Conservation (phyloP, 2,888 invertebrate species). For the Drosophila paramelanica region DNA sequence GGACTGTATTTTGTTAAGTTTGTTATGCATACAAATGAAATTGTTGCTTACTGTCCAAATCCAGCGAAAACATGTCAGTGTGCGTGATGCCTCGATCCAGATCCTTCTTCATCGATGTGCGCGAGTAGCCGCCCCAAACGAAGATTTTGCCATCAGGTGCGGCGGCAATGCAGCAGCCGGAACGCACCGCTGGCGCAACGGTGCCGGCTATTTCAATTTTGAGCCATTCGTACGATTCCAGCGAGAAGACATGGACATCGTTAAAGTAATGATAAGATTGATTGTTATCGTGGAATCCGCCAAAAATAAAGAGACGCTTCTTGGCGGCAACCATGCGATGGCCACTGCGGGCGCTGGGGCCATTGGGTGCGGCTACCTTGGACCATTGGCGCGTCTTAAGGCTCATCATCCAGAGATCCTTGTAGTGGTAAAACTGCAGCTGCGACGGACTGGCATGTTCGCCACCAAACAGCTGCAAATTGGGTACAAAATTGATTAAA, state of each 20-base stretch:
- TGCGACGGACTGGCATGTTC: slow-evolving; percentile 96
- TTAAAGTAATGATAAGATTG: slow-evolving; percentile 95
- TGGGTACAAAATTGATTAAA: not conserved
- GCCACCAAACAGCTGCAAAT: slow-evolving; percentile 90
- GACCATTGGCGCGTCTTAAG: slow-evolving; percentile 92
- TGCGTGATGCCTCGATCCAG: slow-evolving; percentile 90
- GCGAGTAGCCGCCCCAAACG: slow-evolving; percentile 92
- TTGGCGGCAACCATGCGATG: slow-evolving; percentile 94
- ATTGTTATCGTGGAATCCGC: slow-evolving; percentile 96
- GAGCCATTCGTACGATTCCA: slow-evolving; percentile 92
- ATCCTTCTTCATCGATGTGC: slow-evolving; percentile 90
- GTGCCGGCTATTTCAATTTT: slow-evolving; percentile 89
- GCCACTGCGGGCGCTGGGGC: slow-evolving; percentile 94
- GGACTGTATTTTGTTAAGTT: too few species aligned
- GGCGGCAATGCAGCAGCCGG: slow-evolving; percentile 88
- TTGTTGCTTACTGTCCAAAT: slow-evolving; percentile 85
- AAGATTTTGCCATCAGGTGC: slow-evolving; percentile 88
- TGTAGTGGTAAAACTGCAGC: slow-evolving; percentile 96
- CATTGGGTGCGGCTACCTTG: slow-evolving; percentile 89
- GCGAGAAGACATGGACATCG: slow-evolving; percentile 92
- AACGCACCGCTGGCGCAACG: slow-evolving; percentile 90
- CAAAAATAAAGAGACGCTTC: slow-evolving; percentile 93
- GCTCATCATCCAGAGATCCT: slow-evolving; percentile 95
- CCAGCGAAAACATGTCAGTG: slow-evolving; percentile 89
- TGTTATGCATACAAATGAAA: too few species aligned